These are phyloP conservation scores for Agrochola circellaris DNA, from an alignment of 2,888 invertebrate species.

Conservation along the genomic window DNA sequence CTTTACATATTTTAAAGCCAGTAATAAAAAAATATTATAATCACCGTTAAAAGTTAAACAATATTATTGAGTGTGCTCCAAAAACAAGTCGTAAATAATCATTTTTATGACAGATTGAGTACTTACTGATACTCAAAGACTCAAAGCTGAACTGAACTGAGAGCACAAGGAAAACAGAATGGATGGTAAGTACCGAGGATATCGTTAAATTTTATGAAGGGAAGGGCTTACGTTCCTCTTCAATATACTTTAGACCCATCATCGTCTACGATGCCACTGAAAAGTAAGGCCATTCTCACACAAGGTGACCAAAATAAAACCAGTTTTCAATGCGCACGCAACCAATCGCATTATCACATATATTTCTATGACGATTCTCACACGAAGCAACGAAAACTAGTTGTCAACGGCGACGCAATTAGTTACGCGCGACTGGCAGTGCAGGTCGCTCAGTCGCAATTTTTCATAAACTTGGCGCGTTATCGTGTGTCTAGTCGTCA, in stretches of 20 bases:
- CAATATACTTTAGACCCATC: not conserved
- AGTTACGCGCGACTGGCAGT: too few species aligned
- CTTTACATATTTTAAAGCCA: conserved; percentile 12
- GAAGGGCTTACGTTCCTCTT: not conserved
- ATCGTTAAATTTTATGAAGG: conserved; percentile 14
- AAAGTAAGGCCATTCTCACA: not conserved
- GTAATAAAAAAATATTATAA: conserved; percentile 34
- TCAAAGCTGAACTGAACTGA: not conserved
- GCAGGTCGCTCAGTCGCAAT: too few species aligned
- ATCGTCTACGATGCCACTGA: not conserved
- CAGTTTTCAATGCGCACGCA: too few species aligned
- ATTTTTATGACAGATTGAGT: conserved; percentile 43
- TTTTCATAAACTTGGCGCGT: too few species aligned
- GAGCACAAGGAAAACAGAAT: conserved; percentile 36
- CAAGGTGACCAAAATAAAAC: too few species aligned
- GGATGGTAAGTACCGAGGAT: not conserved
- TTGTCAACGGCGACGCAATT: too few species aligned
- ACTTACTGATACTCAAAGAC: conserved; percentile 9
- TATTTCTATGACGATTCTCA: too few species aligned
- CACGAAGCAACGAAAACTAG: too few species aligned
- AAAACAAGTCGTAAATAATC: conserved; percentile 31
- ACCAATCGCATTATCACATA: too few species aligned
- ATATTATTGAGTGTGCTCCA: conserved; percentile 38
- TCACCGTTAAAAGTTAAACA: conserved; percentile 35
- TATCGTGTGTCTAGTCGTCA: too few species aligned